Base-by-base conservation (phyloP, 2,888 invertebrate species). In the Molorchus minor region DNA sequence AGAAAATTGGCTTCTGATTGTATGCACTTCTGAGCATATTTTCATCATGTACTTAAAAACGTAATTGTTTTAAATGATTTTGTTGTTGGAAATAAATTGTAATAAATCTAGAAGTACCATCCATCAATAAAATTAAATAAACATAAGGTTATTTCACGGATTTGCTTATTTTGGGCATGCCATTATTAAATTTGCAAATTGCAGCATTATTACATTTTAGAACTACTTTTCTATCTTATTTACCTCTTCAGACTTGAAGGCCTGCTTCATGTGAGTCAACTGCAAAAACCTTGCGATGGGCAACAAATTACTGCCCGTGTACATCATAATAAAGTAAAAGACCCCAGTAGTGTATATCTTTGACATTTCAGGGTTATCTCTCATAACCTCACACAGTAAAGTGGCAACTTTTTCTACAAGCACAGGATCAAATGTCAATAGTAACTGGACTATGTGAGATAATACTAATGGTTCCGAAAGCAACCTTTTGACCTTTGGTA, bases 321-420 rank as follows among this genome's bases (percentile, higher is more conserved):
- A 99, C 92, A 99, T 92, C 64, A 99, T 85, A 84, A 99, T 96
- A 80, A 99, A 99, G 84, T 94, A 99, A 82, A 98, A 99, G 17
- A 96, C 92, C 2, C 99, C 99, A 0, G 96, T 94, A 57, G 95
- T 85, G 80, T 98, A 98, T 40, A 99, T 85, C 73, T 96, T 93
- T 0, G 97, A 93, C 75, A 98, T 89, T 77, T 92, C 92, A 0
- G 97, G 96, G 83, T 99, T 99, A 82, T 99, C 98, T 77, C 90
- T 88, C 91, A 97, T 93, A 41, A 97, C 88, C 79, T 93, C 91
- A 75, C 90, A 92, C 2, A 96, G 80, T 13, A 99, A 82, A 1
- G 91, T 91, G 13, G 98, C 94, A 45, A 98, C 97, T 82, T 96
- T 93, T 80, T 99, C 98, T 5, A 99, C 94, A 52, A 99, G 84